Base-by-base conservation (phyloP, 2,113 vertebrate species). In the Leptobrachium leishanense region DNA sequence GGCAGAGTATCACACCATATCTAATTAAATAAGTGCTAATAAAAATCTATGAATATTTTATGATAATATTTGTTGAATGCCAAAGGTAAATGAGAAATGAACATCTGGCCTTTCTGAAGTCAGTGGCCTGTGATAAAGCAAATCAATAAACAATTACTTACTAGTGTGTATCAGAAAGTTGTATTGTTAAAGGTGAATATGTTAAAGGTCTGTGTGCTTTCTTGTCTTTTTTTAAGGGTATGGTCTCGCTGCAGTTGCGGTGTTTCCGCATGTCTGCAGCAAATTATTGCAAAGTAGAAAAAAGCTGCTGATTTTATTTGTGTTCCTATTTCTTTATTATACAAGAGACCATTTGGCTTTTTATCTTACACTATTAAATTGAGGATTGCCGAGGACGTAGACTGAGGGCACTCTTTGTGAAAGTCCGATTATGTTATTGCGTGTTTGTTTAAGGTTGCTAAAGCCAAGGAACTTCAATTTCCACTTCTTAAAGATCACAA, bases 91-190 rank as follows among this genome's bases (percentile, higher is more conserved):
- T 77, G 68, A 43, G 7, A 0, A 59, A 20, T 59, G 71, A 84
- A 80, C 75, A 82, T 82, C 74, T 82, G 59, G 73, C 80, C 71
- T 70, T 73, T 83, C 72, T 65, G 65, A 72, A 71, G 43, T 50
- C 43, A 54, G 70, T 79, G 75, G 13, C 82, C 42, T 83, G 40
- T 80, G 62, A 73, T 84, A 70, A 83, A 81, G 83, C 81, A 84
- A 82, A 55, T 39, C 55, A 50, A 74, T 68, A 74, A 84, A 82
- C 12, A 81, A 75, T 59, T 69, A 69, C n/a, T 59, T 69, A 69
- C n/a, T 13, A 9, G 11, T 62, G 53, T 20, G 12, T 15, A 46
- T 41, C 20, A 55, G 54, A 50, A 70, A 50, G 39, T 43, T 44
- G 20, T 77, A 70, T 63, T 69, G 53, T 46, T 63, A 77, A 70